phyloP scores from a whole-genome alignment of 2,797 vertebrate species.

The Lagorchestes hirsutus region DNA sequence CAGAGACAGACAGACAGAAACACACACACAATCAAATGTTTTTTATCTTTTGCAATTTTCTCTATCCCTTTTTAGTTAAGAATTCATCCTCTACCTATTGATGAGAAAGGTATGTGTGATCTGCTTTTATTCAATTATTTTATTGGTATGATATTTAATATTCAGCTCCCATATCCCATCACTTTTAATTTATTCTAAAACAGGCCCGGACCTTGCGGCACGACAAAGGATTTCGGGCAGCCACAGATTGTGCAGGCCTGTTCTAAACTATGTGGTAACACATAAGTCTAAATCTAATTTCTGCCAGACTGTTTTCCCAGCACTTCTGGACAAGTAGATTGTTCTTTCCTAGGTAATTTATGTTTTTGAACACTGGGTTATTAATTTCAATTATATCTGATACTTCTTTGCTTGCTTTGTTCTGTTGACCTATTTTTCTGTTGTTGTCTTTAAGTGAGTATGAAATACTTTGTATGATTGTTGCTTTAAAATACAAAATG shows the following conservation, averaged over 20 bases:
- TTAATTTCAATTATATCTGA: neutral
- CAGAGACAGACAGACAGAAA: neutral
- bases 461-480: too few species aligned
- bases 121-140: neutral
- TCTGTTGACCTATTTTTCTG: too few species aligned
- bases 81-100: too few species aligned
- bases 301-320: neutral
- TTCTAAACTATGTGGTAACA: too few species aligned
- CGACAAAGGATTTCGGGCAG: too few species aligned
- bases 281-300: too few species aligned
- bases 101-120: neutral
- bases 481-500: too few species aligned
- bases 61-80: neutral
- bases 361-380: neutral
- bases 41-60: neutral
- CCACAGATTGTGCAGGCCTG: too few species aligned
- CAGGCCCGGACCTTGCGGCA: too few species aligned
- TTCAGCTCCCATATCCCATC: neutral
- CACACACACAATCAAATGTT: neutral
- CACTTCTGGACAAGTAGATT: neutral
- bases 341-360: neutral
- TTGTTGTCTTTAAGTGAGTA: too few species aligned
- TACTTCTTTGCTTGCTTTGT: too few species aligned
- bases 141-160: neutral
- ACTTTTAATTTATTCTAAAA: neutral